Evolutionary conservation across 1,140 invertebrate genomes (phyloP), one percentile per base, ranked within the genome.

Genomic region (Diabrotica undecimpunctata): DNA sequence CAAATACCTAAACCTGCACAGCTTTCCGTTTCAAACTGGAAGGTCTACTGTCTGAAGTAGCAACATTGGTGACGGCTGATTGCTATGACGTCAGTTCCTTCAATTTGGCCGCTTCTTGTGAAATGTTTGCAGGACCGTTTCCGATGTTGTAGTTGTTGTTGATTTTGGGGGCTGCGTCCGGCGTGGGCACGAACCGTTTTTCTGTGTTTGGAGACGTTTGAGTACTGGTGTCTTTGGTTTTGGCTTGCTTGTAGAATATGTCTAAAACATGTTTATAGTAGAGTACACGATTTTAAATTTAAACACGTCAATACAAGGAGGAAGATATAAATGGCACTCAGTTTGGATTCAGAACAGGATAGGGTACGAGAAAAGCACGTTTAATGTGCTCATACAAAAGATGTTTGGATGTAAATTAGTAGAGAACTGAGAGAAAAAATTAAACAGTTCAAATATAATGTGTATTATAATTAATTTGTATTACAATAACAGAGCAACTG

Each of bases 61-160:
- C 41, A 10, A 46, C 8, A n/a, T 6, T 6, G n/a, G 8, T 8
- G n/a, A 46, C 41, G n/a, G 8, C n/a, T 12, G 70, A 64, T 62
- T 78, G 77, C 77, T 79, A 79, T 78, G 76, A 77, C 3, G 72
- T 35, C 9, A 73, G 62, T 51, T 75, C 72, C 39, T 77, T 78
- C 6, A 76, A 72, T 64, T 74, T 74, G 9, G 66, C 35, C n/a
- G 67, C 55, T 6, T 46, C 41, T 6, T 67, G 62, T 37, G 68
- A 38, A 0, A 70, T 53, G 37, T 65, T 64, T 60, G 72, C 64
- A 7, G 74, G 72, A 38, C 77, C 77, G 37, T 78, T 78, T 6
- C 73, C 74, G 9, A 78, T 70, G 66, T 75, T 76, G 66, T 70
- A 74, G 50, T 77, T 75, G 67, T 77, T 78, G 68, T 78, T 79